These are phyloP conservation scores for Malacosoma neustria DNA, from an alignment of 2,888 invertebrate genomes.

Conservation along the genomic window DNA sequence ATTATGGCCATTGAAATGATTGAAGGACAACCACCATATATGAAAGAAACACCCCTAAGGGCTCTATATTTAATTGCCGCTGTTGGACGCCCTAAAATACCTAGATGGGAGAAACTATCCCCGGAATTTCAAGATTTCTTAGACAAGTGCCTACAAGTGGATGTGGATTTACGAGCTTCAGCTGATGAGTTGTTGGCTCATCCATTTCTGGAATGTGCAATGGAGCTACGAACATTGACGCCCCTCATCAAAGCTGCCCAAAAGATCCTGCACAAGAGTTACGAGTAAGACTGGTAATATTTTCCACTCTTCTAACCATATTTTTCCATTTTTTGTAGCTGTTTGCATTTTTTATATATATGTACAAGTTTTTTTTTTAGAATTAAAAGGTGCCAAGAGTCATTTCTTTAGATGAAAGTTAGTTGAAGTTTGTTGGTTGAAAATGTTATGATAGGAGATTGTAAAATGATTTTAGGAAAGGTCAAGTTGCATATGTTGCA, in stretches of 20 bases:
- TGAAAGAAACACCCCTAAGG: conserved; percentile 93
- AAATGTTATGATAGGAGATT: no score
- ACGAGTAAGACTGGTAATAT: conserved; percentile 45
- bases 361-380: conserved; percentile 14
- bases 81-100: conserved; percentile 93
- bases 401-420: no score
- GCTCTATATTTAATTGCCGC: conserved; percentile 97
- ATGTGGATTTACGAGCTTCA: conserved; percentile 84
- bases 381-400: conserved; percentile 31
- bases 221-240: conserved; percentile 86
- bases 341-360: conserved; percentile 37
- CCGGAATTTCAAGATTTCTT: conserved; percentile 86
- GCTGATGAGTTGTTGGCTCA: conserved; percentile 87
- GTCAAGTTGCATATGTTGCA: no score
- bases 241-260: conserved; percentile 95
- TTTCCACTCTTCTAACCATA: conserved; percentile 32
- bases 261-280: conserved; percentile 82
- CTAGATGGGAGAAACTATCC: conserved; percentile 86
- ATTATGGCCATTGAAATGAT: conserved; percentile 97
- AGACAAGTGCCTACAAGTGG: conserved; percentile 90
- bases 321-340: conserved; percentile 41
- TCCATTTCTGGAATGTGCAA: conserved; percentile 85
- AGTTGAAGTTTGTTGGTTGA: no score
- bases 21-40: conserved; percentile 97
- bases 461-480: no score